A percentile compares a stretch with the other conserved stretches of the same genome.
These are phyloP conservation scores for Empidonax traillii DNA, from an alignment of 2,113 vertebrate species.

Conservation along the genomic window DNA sequence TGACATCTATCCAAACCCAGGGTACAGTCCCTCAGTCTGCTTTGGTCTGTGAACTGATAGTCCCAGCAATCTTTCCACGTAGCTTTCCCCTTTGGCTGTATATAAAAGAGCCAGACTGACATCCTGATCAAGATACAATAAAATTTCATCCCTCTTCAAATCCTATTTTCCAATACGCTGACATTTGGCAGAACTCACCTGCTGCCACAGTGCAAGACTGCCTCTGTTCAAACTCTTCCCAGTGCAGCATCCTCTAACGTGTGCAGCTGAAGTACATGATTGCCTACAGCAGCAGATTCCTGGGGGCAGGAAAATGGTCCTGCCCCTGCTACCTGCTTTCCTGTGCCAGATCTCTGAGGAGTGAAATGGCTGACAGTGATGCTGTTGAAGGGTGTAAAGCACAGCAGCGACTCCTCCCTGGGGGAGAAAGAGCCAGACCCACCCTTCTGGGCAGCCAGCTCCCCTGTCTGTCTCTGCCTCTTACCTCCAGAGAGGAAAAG, in stretches of 20 bases:
- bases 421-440: not conserved
- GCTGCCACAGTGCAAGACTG: not conserved
- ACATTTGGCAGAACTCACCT: not conserved
- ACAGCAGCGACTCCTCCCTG: rapidly evolving
- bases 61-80: not conserved
- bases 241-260: rapidly evolving
- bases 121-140: not conserved
- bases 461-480: not conserved
- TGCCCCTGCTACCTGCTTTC: not conserved
- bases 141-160: not conserved
- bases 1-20: not conserved
- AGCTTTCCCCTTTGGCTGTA: not conserved
- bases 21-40: not conserved
- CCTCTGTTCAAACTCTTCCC: not conserved
- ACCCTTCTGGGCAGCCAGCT: not conserved
- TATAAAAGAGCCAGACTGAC: not conserved
- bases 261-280: rapidly evolving
- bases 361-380: rapidly evolving
- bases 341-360: not conserved
- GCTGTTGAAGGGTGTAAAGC: not conserved
- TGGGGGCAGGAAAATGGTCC: not conserved
- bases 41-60: not conserved
- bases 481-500: not conserved
- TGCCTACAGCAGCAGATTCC: not conserved
- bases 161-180: not conserved